These are phyloP conservation scores for Trematocara variabile DNA, from an alignment of 2,113 vertebrate genomes.

Conservation along the genomic window DNA sequence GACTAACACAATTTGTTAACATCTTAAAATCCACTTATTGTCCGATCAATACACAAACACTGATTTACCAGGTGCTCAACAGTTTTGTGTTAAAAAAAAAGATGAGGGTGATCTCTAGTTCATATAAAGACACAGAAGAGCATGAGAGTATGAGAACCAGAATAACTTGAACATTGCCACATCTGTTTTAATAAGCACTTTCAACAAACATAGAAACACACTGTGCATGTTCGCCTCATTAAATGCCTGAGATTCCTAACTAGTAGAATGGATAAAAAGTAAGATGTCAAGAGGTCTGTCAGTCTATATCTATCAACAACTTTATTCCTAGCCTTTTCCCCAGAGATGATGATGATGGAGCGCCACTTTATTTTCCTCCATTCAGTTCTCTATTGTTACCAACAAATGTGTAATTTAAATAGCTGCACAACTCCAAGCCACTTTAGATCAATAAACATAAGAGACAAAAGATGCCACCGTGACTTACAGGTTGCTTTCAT, in stretches of 20 bases:
- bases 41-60: not conserved
- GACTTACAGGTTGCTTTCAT: slow-evolving; percentile 38
- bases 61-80: not conserved
- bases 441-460: slow-evolving; percentile 48
- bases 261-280: not conserved
- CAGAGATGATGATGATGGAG: not conserved
- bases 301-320: not conserved
- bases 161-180: not conserved
- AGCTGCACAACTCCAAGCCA: slow-evolving; percentile 36
- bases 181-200: not conserved
- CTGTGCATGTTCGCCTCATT: not conserved
- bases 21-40: not conserved
- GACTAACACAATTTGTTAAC: not conserved
- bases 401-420: slow-evolving; percentile 51
- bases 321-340: not conserved
- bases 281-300: not conserved
- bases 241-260: not conserved
- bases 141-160: not conserved
- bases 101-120: not conserved
- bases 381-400: not conserved
- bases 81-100: not conserved
- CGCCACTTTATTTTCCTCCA: not conserved
- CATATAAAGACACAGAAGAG: not conserved
- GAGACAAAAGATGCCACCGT: not conserved
- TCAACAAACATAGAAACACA: not conserved